Evolutionary conservation across 2,888 invertebrate genomes (phyloP).

Genomic region (Clepsis dumicolana): DNA sequence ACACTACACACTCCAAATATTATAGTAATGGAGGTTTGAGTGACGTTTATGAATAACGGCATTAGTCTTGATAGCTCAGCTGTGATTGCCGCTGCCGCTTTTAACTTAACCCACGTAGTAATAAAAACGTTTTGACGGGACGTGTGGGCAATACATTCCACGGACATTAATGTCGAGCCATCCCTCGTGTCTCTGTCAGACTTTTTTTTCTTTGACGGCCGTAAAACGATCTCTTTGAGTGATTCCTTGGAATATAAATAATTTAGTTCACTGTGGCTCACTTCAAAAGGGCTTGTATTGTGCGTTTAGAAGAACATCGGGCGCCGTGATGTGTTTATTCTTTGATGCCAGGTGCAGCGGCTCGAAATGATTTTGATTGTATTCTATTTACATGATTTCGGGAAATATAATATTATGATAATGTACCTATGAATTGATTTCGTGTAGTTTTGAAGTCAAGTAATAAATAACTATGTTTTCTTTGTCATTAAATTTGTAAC

Average conservation of each 20-base stretch:
- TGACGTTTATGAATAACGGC: too few relatives aligned
- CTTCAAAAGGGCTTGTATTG: constrained; percentile 71
- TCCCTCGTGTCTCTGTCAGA: constrained; percentile 56
- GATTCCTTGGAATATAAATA: constrained; percentile 75
- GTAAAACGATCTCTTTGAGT: constrained; percentile 75
- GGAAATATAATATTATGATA: neutral
- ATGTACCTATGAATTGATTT: neutral
- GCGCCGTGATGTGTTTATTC: constrained; percentile 53
- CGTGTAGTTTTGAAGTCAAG: neutral
- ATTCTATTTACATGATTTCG: constrained; percentile 22
- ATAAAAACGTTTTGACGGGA: constrained; percentile 76
- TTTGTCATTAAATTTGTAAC: too few relatives aligned
- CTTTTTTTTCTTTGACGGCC: constrained; percentile 60
- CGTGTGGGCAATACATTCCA: constrained; percentile 68
- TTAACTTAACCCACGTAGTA: constrained; percentile 51
- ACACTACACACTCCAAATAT: too few relatives aligned
- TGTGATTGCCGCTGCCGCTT: neutral
- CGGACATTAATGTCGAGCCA: constrained; percentile 70
- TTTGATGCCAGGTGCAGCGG: constrained; percentile 47
- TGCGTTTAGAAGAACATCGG: constrained; percentile 49
- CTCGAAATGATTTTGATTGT: constrained; percentile 39
- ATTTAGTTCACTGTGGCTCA: constrained; percentile 59
- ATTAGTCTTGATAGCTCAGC: too few relatives aligned
- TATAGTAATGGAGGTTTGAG: too few relatives aligned
- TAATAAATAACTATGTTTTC: too few relatives aligned